These are phyloP conservation scores for Eubasilissa splendida DNA, from an alignment of 2,888 invertebrate species.

Conservation along the genomic window DNA sequence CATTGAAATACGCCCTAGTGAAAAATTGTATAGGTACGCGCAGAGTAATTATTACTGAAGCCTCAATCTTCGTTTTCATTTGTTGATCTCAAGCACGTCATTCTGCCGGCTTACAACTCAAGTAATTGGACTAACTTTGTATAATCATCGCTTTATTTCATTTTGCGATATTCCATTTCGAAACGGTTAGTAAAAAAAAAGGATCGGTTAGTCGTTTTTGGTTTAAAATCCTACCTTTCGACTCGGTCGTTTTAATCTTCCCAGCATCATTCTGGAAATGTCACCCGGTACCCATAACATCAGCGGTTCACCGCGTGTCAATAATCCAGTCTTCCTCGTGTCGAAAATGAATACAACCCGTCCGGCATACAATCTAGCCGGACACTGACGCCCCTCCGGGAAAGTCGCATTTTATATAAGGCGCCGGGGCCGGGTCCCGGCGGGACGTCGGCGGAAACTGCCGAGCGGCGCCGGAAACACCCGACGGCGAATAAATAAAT, in stretches of 20 bases:
- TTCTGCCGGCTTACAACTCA: background rate
- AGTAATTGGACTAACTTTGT: too few species aligned
- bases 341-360: background rate
- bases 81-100: background rate
- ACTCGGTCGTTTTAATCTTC: background rate
- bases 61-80: background rate
- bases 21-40: slow-evolving; percentile 12
- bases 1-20: slow-evolving; percentile 19
- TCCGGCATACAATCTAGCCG: background rate
- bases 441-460: slow-evolving; percentile 40
- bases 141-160: too few species aligned
- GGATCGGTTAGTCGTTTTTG: too few species aligned
- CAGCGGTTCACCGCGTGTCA: background rate
- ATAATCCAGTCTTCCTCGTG: background rate
- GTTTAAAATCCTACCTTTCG: background rate
- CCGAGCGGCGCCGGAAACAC: slow-evolving; percentile 73
- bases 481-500: slow-evolving; percentile 74
- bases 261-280: background rate
- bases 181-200: too few species aligned
- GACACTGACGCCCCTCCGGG: slow-evolving; percentile 8
- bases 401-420: slow-evolving; percentile 8
- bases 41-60: slow-evolving; percentile 3
- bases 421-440: background rate
- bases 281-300: background rate
- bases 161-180: too few species aligned